Conservation (phyloP, 2,113 vertebrate species). For the Xiphias gladius region DNA sequence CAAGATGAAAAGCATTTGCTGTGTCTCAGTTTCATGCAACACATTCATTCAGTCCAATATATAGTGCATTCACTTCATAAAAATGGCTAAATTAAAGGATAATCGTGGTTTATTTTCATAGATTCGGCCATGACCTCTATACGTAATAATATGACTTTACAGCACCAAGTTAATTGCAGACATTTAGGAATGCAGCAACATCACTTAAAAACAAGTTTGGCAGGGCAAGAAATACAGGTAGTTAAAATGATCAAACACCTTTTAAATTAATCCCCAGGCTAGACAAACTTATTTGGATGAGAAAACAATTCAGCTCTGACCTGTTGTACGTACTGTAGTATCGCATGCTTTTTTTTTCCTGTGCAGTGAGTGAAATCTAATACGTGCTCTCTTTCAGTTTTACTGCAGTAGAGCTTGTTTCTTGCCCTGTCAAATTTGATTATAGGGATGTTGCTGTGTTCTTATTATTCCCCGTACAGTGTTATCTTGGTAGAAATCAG, state of each 20-base stretch:
- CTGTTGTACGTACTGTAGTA: no score
- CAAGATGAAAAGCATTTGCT: conserved; percentile 15
- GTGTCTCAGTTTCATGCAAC: conserved; percentile 24
- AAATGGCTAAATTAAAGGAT: not conserved
- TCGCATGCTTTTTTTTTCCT: not conserved
- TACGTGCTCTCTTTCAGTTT: not conserved
- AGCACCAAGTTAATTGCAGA: not conserved
- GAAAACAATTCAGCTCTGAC: not conserved
- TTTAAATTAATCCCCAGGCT: not conserved
- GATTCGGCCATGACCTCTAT: no score
- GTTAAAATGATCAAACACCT: not conserved
- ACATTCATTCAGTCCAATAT: not conserved
- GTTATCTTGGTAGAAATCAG: not conserved
- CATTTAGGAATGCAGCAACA: not conserved
- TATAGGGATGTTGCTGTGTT: not conserved
- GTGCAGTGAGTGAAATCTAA: not conserved
- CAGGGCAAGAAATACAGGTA: not conserved
- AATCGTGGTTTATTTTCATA: no score
- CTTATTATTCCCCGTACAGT: not conserved
- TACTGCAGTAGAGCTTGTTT: no score
- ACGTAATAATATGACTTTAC: not conserved
- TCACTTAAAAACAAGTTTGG: not conserved
- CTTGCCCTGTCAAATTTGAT: not conserved
- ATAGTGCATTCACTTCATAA: rapidly evolving
- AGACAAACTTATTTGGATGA: not conserved